A percentile compares a stretch with the other conserved stretches of the same genome.
These are phyloP conservation scores for Montipora efflorescens DNA, from an alignment of 64 coral and sea anemone genomes.

Conservation along the genomic window DNA sequence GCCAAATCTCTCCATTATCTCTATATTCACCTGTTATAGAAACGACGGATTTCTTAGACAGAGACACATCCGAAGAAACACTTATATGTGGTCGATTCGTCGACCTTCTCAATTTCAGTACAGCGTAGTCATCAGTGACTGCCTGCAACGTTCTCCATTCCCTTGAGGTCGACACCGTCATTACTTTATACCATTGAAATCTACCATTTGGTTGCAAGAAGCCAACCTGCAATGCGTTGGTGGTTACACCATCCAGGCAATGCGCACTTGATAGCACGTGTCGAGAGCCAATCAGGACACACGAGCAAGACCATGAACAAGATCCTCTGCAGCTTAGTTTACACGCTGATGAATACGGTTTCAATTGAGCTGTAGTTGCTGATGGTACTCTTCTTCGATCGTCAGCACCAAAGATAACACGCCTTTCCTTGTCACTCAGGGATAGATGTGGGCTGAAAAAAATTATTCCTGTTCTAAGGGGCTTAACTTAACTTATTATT, in stretches of 20 bases:
- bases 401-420: constrained; percentile 34
- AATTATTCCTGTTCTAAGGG: neutral
- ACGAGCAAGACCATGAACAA: constrained; percentile 72
- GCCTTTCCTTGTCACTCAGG: neutral
- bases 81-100: constrained; percentile 20
- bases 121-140: constrained; percentile 68
- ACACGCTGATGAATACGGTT: constrained; percentile 56
- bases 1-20: neutral
- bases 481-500: neutral
- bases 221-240: constrained; percentile 53
- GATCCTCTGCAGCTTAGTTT: constrained; percentile 59
- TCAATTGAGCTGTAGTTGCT: constrained; percentile 35
- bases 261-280: constrained; percentile 89
- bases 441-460: neutral
- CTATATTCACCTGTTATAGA: constrained; percentile 54
- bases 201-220: constrained; percentile 66
- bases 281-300: constrained; percentile 68
- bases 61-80: neutral
- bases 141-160: constrained; percentile 34
- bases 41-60: constrained; percentile 35
- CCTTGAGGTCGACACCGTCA: constrained; percentile 4
- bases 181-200: constrained; percentile 74
- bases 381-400: constrained; percentile 45
- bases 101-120: constrained; percentile 54
- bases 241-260: constrained; percentile 64